Base-by-base conservation (phyloP, 2,113 vertebrate genomes). In the Gobius niger region DNA sequence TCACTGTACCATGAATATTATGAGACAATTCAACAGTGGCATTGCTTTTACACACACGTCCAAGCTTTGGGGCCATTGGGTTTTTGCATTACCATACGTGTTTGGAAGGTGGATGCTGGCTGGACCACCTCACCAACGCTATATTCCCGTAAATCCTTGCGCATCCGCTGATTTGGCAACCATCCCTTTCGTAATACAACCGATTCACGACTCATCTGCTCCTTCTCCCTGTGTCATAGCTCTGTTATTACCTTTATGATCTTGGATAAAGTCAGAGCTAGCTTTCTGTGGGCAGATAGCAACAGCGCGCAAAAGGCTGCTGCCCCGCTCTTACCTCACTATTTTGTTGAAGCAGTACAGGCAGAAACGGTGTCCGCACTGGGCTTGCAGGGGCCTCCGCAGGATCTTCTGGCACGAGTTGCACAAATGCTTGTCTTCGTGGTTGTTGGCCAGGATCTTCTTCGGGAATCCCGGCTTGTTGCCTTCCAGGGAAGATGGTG, bases 321-420 rank as follows among this genome's bases (percentile, higher is more conserved):
- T 34, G 24, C 24, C 24, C 24, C 24, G 3, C 24, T 34, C 91
- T 91, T 84, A 99, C 98, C 98, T 96, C 80, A 98, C 94, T 8
- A 94, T 94, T 83, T 91, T 93, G 86, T 92, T 92, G 69, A 98
- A 93, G 57, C 97, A 99, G 75, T 88, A 95, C 2, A 92, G 96
- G 66, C 98, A 99, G 83, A 96, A 99, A 59, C 98, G 96, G 66
- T 99, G 98, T 9, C 98, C 98, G 0, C 98, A 99, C 81, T 97
- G 96, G 0, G 96, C 96, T 80, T 99, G 98, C 74, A 96, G 87
- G 0, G 98, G 98, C 74, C 96, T 91, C 51, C 97, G 90, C 62
- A 99, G 63, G 9, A 99, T 92, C 57, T 97, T 95, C 87, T 88
- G 91, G 65, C 98, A 99, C 12, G 95, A 95, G 0, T 95, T 95